phyloP scores from a whole-genome alignment of 2,888 invertebrate species.

The Amiota minor region DNA sequence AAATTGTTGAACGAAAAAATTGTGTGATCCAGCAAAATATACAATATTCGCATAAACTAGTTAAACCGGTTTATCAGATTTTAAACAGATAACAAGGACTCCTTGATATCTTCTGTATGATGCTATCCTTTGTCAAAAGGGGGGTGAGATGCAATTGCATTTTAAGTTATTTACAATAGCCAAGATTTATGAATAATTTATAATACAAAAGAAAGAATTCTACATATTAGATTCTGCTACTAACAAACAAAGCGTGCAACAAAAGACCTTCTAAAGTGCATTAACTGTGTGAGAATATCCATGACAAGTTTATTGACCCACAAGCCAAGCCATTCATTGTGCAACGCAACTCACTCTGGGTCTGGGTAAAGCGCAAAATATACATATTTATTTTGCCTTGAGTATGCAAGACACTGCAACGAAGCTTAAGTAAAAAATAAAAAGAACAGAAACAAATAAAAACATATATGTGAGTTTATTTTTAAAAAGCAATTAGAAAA shows the following conservation, averaged over 20 bases:
- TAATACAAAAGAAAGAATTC: too few relatives aligned
- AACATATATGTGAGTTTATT: neutral
- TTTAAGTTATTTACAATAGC: too few relatives aligned
- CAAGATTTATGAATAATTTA: too few relatives aligned
- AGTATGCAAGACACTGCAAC: neutral
- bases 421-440: slow-evolving; percentile 23
- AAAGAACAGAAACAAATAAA: neutral
- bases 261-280: slow-evolving; percentile 32
- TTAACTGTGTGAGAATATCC: slow-evolving; percentile 50
- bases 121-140: too few relatives aligned
- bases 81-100: neutral
- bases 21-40: too few relatives aligned
- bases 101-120: too few relatives aligned
- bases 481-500: neutral
- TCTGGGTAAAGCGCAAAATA: slow-evolving; percentile 24
- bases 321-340: neutral
- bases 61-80: neutral
- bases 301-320: slow-evolving; percentile 56
- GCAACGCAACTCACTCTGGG: neutral
- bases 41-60: neutral
- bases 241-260: slow-evolving; percentile 11
- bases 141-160: too few relatives aligned
- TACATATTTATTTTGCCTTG: slow-evolving; percentile 29
- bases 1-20: neutral
- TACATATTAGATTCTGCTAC: too few relatives aligned